Evolutionary conservation across 2,797 vertebrate species (phyloP), one percentile per base, ranked within the genome.

Genomic region (Tenualosa ilisha): DNA sequence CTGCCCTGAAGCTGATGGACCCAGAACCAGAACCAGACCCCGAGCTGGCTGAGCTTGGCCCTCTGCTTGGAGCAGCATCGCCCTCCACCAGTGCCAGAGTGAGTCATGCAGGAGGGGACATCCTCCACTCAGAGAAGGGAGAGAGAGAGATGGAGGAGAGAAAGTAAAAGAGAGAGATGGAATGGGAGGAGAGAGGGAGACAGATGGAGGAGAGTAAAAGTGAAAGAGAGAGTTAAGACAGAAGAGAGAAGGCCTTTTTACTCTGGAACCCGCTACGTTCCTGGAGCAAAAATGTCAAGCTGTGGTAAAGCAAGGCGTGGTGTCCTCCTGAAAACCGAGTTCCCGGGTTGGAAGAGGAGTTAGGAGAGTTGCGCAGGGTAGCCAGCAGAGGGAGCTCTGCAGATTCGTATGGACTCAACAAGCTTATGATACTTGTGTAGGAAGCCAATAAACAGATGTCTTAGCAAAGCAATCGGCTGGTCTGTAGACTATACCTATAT

Each of bases 11-110:
- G 95, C 17, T 79, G 40, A 46, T 43, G 63, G 87, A 93, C 85
- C 89, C 93, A 6, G 92, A 90, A 85, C 89, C 93, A 6, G 92
- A 90, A 85, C 91, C 88, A 46, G 87, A 95, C 0, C 86, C 95
- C 85, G 96, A 96, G 84, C 92, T 96, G 85, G 90, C 96, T 0
- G 96, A 97, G 87, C 91, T 97, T 84, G 96, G 96, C 12, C 96
- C 96, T 22, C 93, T 97, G 1, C 92, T 97, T 8, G 94, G 94
- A 61, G 91, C 86, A 1, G 61, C 84, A 8, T n/a, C 31, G 6
- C 11, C 17, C 2, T 3, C 65, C 65, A 46, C 68, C 68, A 75
- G 68, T 5, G 6, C 59, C n/a, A 22, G 59, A n/a, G 59, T 61
- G 59, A 61, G 59, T 61, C n/a, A 17, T 17, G 5, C 17, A 59